Conservation (phyloP, 2,797 vertebrate species). For the Smutsia gigantea region DNA sequence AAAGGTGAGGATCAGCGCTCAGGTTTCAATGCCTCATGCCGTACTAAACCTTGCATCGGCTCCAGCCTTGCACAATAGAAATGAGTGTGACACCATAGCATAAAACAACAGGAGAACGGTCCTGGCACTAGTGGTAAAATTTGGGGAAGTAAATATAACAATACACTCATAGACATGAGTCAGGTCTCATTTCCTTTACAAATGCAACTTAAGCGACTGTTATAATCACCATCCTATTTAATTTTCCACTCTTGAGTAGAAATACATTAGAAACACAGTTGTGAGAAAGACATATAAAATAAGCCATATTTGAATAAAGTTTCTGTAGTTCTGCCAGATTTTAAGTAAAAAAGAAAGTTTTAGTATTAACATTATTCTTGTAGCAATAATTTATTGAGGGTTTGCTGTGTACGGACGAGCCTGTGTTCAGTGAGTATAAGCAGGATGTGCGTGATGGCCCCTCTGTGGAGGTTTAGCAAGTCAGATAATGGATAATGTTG, state of each 20-base stretch:
- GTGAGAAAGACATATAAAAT: slow-evolving; percentile 1
- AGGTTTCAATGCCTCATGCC: background rate
- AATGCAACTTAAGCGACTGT: background rate
- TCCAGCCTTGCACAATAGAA: background rate
- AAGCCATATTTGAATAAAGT: background rate
- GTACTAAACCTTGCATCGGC: background rate
- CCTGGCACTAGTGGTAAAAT: slow-evolving; percentile 38
- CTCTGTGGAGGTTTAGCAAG: background rate
- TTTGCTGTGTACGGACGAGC: background rate
- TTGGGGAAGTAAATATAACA: slow-evolving; percentile 63
- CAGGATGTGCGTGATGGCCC: background rate
- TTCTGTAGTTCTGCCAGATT: background rate
- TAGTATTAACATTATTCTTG: background rate
- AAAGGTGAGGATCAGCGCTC: background rate
- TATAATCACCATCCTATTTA: background rate
- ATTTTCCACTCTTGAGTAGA: background rate
- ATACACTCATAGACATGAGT: slow-evolving; percentile 52
- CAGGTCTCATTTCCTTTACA: slow-evolving; percentile 71
- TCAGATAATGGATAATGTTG: background rate
- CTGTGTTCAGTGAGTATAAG: background rate
- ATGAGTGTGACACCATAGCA: slow-evolving; percentile 20
- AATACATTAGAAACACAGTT: background rate
- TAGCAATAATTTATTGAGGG: background rate
- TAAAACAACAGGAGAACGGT: background rate
- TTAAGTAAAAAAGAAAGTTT: background rate